A percentile compares a stretch with the other conserved stretches of the same genome.
Evolutionary conservation across 2,113 vertebrate genomes (phyloP).

Genomic region (Pomatostomus ruficeps): DNA sequence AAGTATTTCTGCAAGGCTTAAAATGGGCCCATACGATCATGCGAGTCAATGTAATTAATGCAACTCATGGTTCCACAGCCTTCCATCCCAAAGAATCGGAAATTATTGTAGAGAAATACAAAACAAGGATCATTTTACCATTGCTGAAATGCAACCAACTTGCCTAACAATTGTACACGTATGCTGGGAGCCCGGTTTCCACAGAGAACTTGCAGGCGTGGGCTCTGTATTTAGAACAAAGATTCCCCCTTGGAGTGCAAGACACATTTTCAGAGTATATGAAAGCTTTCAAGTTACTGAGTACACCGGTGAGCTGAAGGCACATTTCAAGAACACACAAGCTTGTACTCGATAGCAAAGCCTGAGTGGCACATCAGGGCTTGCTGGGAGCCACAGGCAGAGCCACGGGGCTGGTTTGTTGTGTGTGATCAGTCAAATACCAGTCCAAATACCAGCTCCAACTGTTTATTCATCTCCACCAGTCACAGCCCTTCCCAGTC

Average conservation of each 20-base stretch:
- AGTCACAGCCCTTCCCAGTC: background rate
- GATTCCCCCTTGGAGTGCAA: background rate
- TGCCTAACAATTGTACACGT: background rate
- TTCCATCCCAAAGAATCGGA: background rate
- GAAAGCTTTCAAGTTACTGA: background rate
- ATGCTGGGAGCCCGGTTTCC: background rate
- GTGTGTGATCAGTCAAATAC: conserved; percentile 5
- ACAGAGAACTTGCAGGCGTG: background rate
- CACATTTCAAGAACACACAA: background rate
- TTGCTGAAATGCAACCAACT: background rate
- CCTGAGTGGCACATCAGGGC: background rate
- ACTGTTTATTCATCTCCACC: conserved; percentile 6
- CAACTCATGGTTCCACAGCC: background rate
- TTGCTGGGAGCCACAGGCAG: background rate
- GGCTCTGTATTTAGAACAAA: background rate
- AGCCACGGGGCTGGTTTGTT: background rate
- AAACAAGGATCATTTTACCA: background rate
- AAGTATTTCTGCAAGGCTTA: background rate
- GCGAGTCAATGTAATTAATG: background rate
- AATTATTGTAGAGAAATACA: background rate
- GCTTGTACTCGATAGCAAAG: background rate
- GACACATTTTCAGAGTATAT: background rate
- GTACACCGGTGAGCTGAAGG: background rate
- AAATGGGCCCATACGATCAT: background rate
- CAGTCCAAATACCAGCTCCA: background rate